Conservation (phyloP, 2,113 vertebrate genomes). For the Engystomops pustulosus region DNA sequence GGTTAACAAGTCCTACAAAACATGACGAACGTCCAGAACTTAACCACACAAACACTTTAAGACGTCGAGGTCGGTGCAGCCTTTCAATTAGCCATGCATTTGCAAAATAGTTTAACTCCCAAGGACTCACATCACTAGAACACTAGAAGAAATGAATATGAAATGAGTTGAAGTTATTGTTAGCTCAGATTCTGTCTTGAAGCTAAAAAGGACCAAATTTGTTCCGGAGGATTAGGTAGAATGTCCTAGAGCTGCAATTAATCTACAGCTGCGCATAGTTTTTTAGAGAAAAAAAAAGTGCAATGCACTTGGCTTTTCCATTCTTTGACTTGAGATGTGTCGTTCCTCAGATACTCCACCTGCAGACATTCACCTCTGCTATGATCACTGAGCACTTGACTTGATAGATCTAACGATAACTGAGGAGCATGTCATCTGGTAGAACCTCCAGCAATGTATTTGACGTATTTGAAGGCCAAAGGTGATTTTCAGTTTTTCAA, state of each 20-base stretch:
- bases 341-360: conserved; percentile 10
- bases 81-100: neutral
- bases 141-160: conserved; percentile 2
- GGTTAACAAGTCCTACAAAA: neutral
- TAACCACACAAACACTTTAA: neutral
- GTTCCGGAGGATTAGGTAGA: conserved; percentile 51
- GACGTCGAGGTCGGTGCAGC: neutral
- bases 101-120: conserved; percentile 3
- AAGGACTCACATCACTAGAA: conserved; percentile 9
- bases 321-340: neutral
- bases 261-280: conserved; percentile 50
- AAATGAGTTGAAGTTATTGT: conserved; percentile 35
- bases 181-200: conserved; percentile 42
- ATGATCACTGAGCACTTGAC: neutral
- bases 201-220: conserved; percentile 52
- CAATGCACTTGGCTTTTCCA: conserved; percentile 21
- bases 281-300: neutral
- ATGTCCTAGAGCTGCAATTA: conserved; percentile 52
- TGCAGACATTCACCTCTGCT: conserved; percentile 5
- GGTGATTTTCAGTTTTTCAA: neutral
- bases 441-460: neutral
- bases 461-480: neutral
- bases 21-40: neutral
- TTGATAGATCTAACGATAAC: conserved; percentile 16
- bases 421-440: neutral